Evolutionary conservation across 1,140 invertebrate species (phyloP), one percentile per base, ranked within the genome.

Genomic region (Drosophila obscura): DNA sequence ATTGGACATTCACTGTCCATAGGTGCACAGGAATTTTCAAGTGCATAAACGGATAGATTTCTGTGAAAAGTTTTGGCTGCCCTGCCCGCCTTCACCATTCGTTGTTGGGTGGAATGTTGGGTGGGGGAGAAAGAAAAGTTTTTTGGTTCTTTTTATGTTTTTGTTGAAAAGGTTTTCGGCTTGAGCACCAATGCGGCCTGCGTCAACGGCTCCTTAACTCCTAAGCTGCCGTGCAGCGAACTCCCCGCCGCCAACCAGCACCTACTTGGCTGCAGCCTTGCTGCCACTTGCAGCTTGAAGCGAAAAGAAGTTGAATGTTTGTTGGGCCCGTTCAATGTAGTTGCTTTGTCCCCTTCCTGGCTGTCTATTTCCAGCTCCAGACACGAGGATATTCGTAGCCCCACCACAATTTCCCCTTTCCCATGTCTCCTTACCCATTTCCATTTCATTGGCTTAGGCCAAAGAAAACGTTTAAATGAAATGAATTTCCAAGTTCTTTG

Each of bases 401-500:
- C 46, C 7, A 5, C 13, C 48, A 31, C 24, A 22, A n/a, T 19
- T 19, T 19, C 19, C 45, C 8, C 46, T 49, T 22, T 22, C 24
- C 41, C 48, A 52, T 26, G 1, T 31, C 39, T 6, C 28, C 8
- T 41, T 52, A 26, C 7, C 8, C 13, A 19, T 44, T 5, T 16
- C 41, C 48, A 24, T 62, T 61, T 35, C 75, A 43, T 69, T 56
- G 51, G 64, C 57, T 72, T 62, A 1, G 57, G 58, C 44, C 44
- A 51, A 73, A 50, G 50, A 78, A 83, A 78, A 65, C 66, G 80
- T 83, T 82, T 82, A 84, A 84, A 73, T 61, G 73, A 84, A 84
- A 84, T 85, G 77, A 76, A 77, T 85, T 84, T 80, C 67, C 52
- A 66, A 72, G 61, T 64, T 77, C 72, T 76, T 77, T 77, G 73